phyloP scores from a whole-genome alignment of 1,140 invertebrate genomes.

The Holotrichia oblita region DNA sequence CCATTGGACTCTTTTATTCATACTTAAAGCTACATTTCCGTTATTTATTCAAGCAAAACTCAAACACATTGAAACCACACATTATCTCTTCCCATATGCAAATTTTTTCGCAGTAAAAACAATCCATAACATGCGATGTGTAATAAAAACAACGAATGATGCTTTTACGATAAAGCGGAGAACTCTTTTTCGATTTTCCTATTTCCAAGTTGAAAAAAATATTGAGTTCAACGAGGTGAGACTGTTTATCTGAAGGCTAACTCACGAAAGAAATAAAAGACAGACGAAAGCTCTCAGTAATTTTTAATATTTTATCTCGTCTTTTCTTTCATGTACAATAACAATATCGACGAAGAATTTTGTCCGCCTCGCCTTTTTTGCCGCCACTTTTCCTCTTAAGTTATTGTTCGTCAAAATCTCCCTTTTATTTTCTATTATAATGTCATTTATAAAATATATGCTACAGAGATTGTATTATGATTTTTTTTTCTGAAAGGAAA shows the following conservation, averaged over 20 bases:
- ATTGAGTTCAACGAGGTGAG: neutral
- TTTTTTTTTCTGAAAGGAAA: neutral
- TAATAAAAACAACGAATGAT: neutral
- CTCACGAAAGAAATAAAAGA: neutral
- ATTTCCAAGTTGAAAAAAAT: neutral
- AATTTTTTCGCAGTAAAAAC: slow-evolving; percentile 1
- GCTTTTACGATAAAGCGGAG: slow-evolving; percentile 1
- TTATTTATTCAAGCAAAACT: neutral
- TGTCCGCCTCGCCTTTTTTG: neutral
- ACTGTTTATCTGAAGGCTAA: neutral
- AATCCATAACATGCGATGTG: neutral
- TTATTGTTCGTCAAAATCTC: neutral
- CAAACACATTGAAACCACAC: no score
- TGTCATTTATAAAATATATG: neutral
- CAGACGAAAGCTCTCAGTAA: slow-evolving; percentile 16
- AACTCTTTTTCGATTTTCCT: slow-evolving; percentile 2
- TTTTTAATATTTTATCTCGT: slow-evolving; percentile 23
- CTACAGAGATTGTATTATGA: neutral
- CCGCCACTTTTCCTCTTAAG: neutral
- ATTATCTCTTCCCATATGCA: neutral
- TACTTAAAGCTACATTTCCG: no score
- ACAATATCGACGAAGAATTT: neutral
- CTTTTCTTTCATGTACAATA: neutral
- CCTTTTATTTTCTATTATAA: neutral
- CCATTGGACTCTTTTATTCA: no score